Percentiles rank a stretch among this genome's conserved stretches.
These are phyloP conservation scores for Motacilla tschutschensis DNA, from an alignment of 2,113 vertebrate genomes.

Conservation along the genomic window DNA sequence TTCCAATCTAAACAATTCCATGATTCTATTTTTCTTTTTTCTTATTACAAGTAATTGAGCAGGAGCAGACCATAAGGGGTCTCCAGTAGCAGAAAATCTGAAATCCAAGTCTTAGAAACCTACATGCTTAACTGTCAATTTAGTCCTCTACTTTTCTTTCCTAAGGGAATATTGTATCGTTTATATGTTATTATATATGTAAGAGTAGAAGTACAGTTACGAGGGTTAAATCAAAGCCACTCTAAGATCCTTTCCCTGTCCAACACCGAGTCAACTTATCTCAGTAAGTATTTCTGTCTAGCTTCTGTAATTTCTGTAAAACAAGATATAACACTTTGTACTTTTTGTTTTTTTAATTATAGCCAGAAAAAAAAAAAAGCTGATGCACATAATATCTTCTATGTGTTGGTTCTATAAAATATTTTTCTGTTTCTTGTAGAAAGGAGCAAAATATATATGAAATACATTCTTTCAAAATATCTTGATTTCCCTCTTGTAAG, in stretches of 20 bases:
- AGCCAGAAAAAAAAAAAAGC: not conserved
- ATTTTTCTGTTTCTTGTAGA: not conserved
- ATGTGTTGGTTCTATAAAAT: not conserved
- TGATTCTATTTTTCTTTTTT: not conserved
- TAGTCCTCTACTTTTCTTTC: not conserved
- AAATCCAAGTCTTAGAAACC: not conserved
- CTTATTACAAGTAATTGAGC: not conserved
- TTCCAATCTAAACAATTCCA: not conserved
- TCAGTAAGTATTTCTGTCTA: not conserved
- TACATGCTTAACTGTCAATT: not conserved
- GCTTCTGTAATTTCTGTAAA: not conserved
- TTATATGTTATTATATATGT: not conserved
- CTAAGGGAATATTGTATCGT: not conserved
- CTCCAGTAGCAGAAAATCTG: not conserved
- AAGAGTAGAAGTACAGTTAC: not conserved
- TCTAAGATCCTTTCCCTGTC: not conserved
- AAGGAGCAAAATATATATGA: not conserved
- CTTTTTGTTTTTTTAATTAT: not conserved
- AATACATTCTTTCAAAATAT: not conserved
- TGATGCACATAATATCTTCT: not conserved
- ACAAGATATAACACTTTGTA: not conserved
- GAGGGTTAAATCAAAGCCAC: not conserved
- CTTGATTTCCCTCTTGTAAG: rapidly evolving
- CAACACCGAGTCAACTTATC: not conserved
- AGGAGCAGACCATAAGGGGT: not conserved